These are phyloP conservation scores for Mormyrops attenuatus DNA, from an alignment of 2,797 vertebrate species.

Conservation along the genomic window DNA sequence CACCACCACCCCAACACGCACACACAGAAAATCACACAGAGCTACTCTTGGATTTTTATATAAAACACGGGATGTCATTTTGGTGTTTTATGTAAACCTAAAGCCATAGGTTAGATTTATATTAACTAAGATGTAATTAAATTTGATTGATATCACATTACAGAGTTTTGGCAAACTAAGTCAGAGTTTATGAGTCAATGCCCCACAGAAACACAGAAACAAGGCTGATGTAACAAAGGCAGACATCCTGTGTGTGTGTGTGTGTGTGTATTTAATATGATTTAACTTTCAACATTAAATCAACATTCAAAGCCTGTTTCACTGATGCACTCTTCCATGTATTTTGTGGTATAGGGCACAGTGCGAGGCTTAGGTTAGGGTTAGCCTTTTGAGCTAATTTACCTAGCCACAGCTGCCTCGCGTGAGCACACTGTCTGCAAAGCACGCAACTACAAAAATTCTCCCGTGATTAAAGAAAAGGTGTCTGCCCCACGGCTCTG, in stretches of 20 bases:
- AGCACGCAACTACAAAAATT: neutral
- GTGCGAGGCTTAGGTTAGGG: neutral
- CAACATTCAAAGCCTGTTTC: neutral
- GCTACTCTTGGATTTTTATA: neutral
- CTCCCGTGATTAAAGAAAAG: neutral
- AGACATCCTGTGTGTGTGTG: neutral
- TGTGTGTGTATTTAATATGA: neutral
- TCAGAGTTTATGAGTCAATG: neutral
- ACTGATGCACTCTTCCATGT: neutral
- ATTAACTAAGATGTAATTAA: neutral
- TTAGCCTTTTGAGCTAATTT: neutral
- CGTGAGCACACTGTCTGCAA: neutral
- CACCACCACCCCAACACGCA: neutral
- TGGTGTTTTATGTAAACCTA: neutral
- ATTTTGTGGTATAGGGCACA: neutral
- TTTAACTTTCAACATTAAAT: neutral
- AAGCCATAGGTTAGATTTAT: neutral
- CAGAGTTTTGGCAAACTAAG: neutral
- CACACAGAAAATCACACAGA: neutral
- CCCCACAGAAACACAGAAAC: neutral
- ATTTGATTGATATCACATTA: neutral
- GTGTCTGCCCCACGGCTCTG: neutral
- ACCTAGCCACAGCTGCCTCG: neutral
- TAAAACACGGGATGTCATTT: neutral
- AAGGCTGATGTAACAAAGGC: neutral